These are phyloP conservation scores for Drosophila yakuba DNA, from an alignment of 1,140 invertebrate species.

Conservation along the genomic window DNA sequence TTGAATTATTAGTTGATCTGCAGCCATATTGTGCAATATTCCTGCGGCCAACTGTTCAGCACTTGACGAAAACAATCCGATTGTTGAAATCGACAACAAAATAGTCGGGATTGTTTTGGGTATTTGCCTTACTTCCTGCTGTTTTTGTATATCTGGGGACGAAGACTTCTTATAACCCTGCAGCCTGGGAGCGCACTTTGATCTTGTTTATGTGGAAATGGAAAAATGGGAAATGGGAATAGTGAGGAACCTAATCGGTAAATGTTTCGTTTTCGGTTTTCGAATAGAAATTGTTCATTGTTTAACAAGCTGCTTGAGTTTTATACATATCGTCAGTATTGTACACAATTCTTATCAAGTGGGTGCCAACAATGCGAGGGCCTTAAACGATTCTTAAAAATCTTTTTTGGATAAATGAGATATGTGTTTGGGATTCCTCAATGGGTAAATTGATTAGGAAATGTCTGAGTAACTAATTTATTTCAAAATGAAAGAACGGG, in stretches of 20 bases:
- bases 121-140: conserved; percentile 80
- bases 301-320: conserved; percentile 25
- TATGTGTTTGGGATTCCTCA: no score
- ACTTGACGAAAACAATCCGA: conserved; percentile 75
- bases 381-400: no score
- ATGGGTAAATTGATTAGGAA: no score
- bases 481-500: no score
- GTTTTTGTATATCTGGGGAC: conserved; percentile 74
- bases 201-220: conserved; percentile 76
- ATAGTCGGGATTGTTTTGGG: conserved; percentile 39
- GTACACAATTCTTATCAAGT: conserved; percentile 72
- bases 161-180: conserved; percentile 63
- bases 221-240: conserved; percentile 7
- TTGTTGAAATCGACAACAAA: conserved; percentile 56
- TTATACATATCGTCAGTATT: conserved; percentile 45
- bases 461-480: no score
- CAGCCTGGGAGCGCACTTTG: conserved; percentile 57
- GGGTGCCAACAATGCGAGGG: conserved; percentile 57
- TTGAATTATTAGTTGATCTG: conserved; percentile 81
- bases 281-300: conserved; percentile 48
- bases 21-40: conserved; percentile 79
- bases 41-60: conserved; percentile 62
- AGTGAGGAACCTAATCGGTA: conserved; percentile 63
- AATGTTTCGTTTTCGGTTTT: conserved; percentile 26
- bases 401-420: no score